Conservation (phyloP, 1,140 invertebrate species). For the Streblospio benedicti region DNA sequence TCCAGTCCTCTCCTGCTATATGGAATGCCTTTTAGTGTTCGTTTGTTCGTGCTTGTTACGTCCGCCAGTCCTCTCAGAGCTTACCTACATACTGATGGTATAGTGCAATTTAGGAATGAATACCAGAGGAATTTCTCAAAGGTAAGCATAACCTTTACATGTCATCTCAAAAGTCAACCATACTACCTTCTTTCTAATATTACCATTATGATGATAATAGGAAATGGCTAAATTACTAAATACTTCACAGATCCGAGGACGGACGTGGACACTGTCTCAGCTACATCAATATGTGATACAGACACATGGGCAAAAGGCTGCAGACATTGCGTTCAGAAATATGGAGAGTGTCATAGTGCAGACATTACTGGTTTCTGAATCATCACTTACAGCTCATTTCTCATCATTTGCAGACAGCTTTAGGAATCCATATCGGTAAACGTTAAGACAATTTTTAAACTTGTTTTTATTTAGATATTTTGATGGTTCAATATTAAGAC, state of each 20-base stretch:
- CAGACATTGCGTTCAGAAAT: constrained; percentile 18
- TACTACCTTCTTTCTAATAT: too few species aligned
- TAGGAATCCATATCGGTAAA: too few species aligned
- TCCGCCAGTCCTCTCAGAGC: constrained; percentile 31
- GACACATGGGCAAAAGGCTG: constrained; percentile 22
- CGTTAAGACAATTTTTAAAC: too few species aligned
- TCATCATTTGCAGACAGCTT: not conserved
- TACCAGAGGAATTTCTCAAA: constrained; percentile 25
- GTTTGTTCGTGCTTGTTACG: constrained; percentile 31
- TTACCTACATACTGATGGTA: constrained; percentile 30
- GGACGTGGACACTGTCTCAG: constrained; percentile 22
- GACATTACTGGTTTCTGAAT: constrained; percentile 24
- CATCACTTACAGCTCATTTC: constrained; percentile 11
- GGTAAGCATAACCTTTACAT: too few species aligned
- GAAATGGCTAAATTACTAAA: too few species aligned
- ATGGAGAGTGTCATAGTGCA: constrained; percentile 22
- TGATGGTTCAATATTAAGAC: too few species aligned
- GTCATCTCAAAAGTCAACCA: too few species aligned
- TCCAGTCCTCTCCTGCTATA: constrained; percentile 23
- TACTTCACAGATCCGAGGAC: constrained; percentile 21
- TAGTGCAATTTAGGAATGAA: constrained; percentile 28
- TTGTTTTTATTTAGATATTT: too few species aligned
- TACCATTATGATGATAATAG: too few species aligned
- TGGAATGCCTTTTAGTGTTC: constrained; percentile 29
- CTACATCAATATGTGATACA: constrained; percentile 26